Conservation (phyloP, 2,888 invertebrate species). For the Exocentrus adspersus region DNA sequence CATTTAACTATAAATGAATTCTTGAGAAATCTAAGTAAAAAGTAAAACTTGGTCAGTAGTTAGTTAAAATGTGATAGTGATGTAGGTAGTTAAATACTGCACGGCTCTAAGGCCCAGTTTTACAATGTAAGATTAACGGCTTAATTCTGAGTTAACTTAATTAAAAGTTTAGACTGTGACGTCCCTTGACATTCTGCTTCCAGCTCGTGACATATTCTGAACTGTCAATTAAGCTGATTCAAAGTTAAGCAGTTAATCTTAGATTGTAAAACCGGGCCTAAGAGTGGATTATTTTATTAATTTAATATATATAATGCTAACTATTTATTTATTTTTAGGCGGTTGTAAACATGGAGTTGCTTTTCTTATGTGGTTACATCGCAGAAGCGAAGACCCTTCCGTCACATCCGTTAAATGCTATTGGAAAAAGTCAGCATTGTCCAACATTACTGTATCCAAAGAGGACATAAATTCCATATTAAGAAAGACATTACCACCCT, state of each 20-base stretch:
- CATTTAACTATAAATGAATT: background rate
- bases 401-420: slow-evolving; percentile 22
- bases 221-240: no score
- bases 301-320: background rate
- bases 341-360: slow-evolving; percentile 44
- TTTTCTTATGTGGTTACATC: slow-evolving; percentile 41
- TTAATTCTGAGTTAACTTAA: no score
- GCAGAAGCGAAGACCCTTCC: slow-evolving; percentile 39
- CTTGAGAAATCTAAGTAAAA: background rate
- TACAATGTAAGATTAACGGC: no score
- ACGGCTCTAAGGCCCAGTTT: no score
- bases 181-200: no score
- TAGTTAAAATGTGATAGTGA: background rate
- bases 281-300: background rate
- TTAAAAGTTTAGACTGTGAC: no score
- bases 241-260: no score
- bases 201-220: no score
- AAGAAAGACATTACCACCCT: no score
- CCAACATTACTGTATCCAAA: no score
- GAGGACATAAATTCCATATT: no score
- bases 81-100: background rate
- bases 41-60: background rate
- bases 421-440: background rate
- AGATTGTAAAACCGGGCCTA: no score
- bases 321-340: slow-evolving; percentile 25